Evolutionary conservation across 2,113 vertebrate species (phyloP).

Genomic region (Orycteropus afer): DNA sequence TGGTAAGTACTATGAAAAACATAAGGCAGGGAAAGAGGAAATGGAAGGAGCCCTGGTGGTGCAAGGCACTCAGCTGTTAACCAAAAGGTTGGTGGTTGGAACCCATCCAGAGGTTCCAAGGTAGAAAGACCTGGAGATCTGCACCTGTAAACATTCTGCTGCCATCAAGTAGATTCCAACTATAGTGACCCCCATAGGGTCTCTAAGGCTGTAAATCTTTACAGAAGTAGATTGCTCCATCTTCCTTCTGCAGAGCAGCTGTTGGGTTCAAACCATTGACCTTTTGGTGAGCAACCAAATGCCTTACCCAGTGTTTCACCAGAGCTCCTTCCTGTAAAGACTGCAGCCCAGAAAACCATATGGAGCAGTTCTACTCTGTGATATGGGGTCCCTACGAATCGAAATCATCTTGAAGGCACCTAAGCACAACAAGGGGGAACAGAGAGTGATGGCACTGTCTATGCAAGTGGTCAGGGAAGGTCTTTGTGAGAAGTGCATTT

Average conservation of each 20-base stretch:
- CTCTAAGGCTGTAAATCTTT: no score
- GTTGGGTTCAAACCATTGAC: no score
- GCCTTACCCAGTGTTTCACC: no score
- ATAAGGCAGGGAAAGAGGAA: background rate
- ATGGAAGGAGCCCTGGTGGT: background rate
- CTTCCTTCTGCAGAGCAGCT: no score
- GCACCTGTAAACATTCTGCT: no score
- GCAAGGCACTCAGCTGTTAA: background rate
- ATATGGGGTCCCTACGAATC: background rate
- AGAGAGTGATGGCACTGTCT: background rate
- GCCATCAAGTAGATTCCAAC: no score
- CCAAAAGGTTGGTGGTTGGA: background rate
- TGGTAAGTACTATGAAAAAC: background rate
- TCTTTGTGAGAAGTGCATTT: background rate
- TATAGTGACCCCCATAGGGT: no score
- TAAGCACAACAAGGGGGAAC: background rate
- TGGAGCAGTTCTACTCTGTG: background rate
- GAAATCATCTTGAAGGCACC: background rate
- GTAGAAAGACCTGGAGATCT: no score
- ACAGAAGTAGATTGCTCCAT: no score
- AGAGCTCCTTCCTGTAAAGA: background rate
- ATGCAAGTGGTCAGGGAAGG: background rate
- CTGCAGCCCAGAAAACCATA: background rate
- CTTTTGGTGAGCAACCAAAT: no score
- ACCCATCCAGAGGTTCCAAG: no score